Conservation (phyloP, 2,113 vertebrate genomes). For the Sorex araneus region DNA sequence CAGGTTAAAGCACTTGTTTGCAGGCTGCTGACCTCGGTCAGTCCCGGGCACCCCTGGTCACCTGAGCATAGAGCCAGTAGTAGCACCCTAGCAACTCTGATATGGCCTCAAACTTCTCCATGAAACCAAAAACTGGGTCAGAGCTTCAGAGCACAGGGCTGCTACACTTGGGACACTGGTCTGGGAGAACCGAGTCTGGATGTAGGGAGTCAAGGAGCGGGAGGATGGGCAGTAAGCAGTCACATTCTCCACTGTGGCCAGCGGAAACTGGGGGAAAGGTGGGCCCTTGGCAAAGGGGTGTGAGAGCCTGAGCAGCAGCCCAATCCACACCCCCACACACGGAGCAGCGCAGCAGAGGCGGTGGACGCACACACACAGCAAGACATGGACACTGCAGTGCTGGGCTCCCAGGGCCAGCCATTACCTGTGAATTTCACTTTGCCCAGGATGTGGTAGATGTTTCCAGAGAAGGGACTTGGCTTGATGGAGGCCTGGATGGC, state of each 20-base stretch:
- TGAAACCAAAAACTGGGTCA: too few species aligned
- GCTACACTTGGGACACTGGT: too few species aligned
- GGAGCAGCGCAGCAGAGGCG: background rate
- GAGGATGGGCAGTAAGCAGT: background rate
- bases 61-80: too few species aligned
- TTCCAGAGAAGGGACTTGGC: conserved; percentile 94
- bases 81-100: too few species aligned
- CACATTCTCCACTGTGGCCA: background rate
- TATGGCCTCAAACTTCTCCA: too few species aligned
- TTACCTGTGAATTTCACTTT: conserved; percentile 96
- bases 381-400: background rate
- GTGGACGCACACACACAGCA: background rate
- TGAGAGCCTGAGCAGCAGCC: background rate
- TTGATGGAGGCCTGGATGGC: conserved; percentile 93
- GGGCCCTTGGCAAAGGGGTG: background rate
- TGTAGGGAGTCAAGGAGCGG: conserved; percentile 14
- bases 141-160: too few species aligned
- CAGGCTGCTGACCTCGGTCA: too few species aligned
- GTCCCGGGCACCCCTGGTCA: too few species aligned
- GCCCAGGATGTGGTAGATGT: conserved; percentile 96
- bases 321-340: background rate
- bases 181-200: background rate
- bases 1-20: too few species aligned
- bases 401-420: conserved; percentile 10
- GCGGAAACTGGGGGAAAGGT: background rate